Percentiles rank a stretch among this genome's conserved stretches.
phyloP scores from a whole-genome alignment of 2,113 vertebrate species.

The Uropsilus gracilis region DNA sequence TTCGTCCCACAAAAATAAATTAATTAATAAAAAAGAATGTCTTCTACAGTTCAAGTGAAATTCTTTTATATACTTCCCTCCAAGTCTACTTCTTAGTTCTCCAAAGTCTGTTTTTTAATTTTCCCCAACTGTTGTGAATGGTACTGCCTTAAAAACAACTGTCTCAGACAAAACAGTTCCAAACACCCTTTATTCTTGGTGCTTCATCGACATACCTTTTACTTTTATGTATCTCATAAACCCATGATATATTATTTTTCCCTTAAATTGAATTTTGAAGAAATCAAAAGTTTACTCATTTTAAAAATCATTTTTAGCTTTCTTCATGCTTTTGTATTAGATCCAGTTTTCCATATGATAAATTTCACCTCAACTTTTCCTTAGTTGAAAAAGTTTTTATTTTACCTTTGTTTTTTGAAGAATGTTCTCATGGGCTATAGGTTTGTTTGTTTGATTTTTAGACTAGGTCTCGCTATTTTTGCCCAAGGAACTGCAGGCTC shows the following conservation, averaged over 20 bases:
- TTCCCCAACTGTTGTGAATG: background rate
- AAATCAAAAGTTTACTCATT: background rate
- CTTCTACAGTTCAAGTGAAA: background rate
- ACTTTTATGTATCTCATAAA: background rate
- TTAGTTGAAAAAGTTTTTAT: background rate
- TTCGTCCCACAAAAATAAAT: too few species aligned
- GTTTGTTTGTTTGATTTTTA: background rate
- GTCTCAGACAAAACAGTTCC: background rate
- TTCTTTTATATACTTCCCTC: background rate
- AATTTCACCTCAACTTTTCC: background rate
- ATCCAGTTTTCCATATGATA: background rate
- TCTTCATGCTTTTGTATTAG: background rate
- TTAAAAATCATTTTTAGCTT: background rate
- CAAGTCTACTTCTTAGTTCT: background rate
- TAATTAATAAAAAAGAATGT: too few species aligned
- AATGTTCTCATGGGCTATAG: background rate
- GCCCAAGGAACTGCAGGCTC: too few species aligned
- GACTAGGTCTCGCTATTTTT: too few species aligned
- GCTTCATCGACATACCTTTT: background rate
- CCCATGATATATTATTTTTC: background rate
- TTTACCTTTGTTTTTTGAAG: background rate
- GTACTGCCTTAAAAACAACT: background rate
- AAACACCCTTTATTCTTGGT: background rate
- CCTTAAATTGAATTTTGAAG: background rate
- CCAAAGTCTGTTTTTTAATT: background rate